Evolutionary conservation across 64 coral and sea anemone genomes (phyloP).

Genomic region (Catalaphyllia jardinei): DNA sequence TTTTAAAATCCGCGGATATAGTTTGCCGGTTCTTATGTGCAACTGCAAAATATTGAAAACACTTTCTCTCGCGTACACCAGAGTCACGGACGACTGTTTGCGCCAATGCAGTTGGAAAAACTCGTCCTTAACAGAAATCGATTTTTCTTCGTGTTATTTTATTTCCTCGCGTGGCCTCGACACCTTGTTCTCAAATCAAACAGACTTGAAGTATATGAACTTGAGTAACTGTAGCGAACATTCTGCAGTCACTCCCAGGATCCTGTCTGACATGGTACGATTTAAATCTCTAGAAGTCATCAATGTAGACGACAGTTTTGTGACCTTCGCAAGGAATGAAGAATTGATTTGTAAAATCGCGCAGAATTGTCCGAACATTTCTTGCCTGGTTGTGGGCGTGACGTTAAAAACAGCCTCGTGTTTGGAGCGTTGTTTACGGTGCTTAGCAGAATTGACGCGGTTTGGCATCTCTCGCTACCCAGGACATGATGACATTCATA

Average conservation of each 20-base stretch:
- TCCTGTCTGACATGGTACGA: conserved; percentile 16
- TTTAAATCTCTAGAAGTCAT: conserved; percentile 48
- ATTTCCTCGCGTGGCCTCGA: not conserved
- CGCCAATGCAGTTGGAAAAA: conserved; percentile 18
- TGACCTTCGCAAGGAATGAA: not conserved
- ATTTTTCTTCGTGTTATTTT: conserved; percentile 50
- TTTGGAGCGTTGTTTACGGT: conserved; percentile 30
- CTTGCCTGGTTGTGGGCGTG: conserved; percentile 30
- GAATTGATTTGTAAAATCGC: conserved; percentile 31
- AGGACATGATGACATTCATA: not conserved
- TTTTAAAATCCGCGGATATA: conserved; percentile 31
- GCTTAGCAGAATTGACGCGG: conserved; percentile 15
- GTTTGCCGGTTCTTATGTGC: conserved; percentile 32
- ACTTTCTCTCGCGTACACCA: conserved; percentile 51
- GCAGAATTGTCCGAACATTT: conserved; percentile 10
- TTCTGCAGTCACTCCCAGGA: conserved; percentile 1
- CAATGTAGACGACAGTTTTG: conserved; percentile 37
- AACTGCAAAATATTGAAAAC: conserved; percentile 33
- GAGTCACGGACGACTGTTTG: conserved; percentile 27
- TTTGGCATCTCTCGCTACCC: conserved; percentile 43
- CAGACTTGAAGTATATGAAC: conserved; percentile 37
- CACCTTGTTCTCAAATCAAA: not conserved
- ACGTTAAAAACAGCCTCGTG: conserved; percentile 22
- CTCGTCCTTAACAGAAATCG: conserved; percentile 30
- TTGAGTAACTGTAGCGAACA: conserved; percentile 50